These are phyloP conservation scores for Threskiornis aethiopicus DNA, from an alignment of 2,797 vertebrate genomes.

Conservation along the genomic window DNA sequence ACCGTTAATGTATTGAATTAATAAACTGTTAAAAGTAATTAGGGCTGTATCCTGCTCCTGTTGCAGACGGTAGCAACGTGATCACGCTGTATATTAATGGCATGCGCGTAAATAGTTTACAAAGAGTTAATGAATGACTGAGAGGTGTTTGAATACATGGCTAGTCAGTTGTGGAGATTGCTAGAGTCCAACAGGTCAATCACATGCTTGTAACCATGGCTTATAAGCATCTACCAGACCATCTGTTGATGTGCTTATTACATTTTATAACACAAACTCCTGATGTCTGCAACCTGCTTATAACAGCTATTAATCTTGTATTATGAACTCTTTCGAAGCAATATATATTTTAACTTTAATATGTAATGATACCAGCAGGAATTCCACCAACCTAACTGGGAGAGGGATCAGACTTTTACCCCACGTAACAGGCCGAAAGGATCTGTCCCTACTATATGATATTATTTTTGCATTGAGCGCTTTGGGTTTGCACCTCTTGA, in stretches of 20 bases:
- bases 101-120: neutral
- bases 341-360: neutral
- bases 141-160: neutral
- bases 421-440: neutral
- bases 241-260: constrained; percentile 43
- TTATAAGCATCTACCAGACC: constrained; percentile 32
- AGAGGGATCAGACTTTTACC: neutral
- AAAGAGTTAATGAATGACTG: constrained; percentile 31
- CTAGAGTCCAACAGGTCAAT: constrained; percentile 48
- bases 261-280: constrained; percentile 15
- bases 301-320: constrained; percentile 3
- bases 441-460: neutral
- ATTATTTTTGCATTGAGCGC: neutral
- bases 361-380: neutral
- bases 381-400: neutral
- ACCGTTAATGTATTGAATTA: neutral
- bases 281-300: neutral
- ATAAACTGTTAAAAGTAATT: neutral
- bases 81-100: neutral
- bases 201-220: neutral
- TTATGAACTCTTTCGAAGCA: neutral
- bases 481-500: neutral
- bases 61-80: neutral
- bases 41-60: neutral
- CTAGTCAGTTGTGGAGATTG: constrained; percentile 8